Percentiles rank a stretch among this genome's conserved stretches.
Conservation (phyloP, 2,113 vertebrate species). For the Dasypus novemcinctus region DNA sequence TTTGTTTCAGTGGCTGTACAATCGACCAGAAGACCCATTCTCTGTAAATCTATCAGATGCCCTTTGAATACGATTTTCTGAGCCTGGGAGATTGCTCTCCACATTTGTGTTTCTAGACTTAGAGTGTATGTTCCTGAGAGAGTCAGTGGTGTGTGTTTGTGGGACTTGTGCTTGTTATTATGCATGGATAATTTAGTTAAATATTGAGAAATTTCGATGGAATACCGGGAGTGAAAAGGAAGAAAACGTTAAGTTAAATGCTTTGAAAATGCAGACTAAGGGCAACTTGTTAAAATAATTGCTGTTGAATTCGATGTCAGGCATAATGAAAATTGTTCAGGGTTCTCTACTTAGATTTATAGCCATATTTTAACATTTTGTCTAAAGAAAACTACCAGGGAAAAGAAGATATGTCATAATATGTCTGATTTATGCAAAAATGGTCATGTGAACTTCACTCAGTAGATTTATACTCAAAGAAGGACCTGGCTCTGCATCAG, state of each 20-base stretch:
- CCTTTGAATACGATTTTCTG: fast-evolving
- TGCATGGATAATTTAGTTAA: not conserved
- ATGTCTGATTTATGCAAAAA: not conserved
- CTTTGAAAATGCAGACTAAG: not conserved
- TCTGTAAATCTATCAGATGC: not conserved
- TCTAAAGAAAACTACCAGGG: not conserved
- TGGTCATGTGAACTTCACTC: not conserved
- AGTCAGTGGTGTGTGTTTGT: not conserved
- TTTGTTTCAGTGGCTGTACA: not conserved
- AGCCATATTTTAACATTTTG: not conserved
- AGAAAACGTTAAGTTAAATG: not conserved
- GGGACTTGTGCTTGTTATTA: not conserved
- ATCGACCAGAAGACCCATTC: not conserved
- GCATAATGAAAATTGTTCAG: not conserved
- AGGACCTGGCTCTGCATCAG: not conserved
- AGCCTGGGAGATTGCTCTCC: not conserved
- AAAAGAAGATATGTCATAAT: not conserved
- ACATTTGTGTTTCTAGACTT: not conserved
- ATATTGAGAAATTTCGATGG: not conserved
- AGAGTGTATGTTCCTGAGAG: not conserved
- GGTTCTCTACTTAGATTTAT: not conserved
- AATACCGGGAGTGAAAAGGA: not conserved
- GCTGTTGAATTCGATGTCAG: not conserved
- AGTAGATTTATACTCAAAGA: not conserved
- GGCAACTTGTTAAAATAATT: not conserved